Evolutionary conservation across 2,797 vertebrate genomes (phyloP).

Genomic region (Eospalax fontanierii): DNA sequence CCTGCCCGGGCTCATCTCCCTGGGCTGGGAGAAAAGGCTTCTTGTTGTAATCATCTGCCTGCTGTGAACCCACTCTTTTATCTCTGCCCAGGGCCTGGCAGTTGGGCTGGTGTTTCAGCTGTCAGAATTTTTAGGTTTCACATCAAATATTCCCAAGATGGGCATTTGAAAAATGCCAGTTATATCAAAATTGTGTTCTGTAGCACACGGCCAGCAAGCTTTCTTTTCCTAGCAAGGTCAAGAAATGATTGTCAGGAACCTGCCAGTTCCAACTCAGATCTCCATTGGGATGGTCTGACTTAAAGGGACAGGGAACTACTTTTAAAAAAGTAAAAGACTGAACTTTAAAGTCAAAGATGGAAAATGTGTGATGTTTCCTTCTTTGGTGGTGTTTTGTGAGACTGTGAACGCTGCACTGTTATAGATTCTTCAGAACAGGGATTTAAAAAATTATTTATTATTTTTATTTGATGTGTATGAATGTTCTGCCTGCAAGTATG

Average conservation of each 20-base stretch:
- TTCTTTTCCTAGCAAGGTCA: slow-evolving; percentile 15
- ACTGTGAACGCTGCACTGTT: neutral
- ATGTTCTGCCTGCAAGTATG: too few relatives aligned
- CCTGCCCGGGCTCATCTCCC: slow-evolving; percentile 51
- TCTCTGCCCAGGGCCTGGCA: slow-evolving; percentile 82
- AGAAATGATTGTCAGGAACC: slow-evolving; percentile 57
- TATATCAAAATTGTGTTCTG: slow-evolving; percentile 71
- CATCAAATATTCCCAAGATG: slow-evolving; percentile 76
- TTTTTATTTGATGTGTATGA: too few relatives aligned
- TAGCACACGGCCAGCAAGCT: slow-evolving; percentile 43
- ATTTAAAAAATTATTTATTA: too few relatives aligned
- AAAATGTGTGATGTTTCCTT: neutral
- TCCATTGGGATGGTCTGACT: slow-evolving; percentile 49
- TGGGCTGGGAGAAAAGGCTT: slow-evolving; percentile 67
- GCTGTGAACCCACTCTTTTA: slow-evolving; percentile 53
- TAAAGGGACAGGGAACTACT: slow-evolving; percentile 66
- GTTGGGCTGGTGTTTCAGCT: slow-evolving; percentile 64
- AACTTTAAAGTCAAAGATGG: slow-evolving; percentile 2
- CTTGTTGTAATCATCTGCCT: slow-evolving; percentile 73
- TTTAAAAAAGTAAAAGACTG: slow-evolving; percentile 1
- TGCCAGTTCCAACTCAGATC: slow-evolving; percentile 64
- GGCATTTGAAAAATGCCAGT: slow-evolving; percentile 81
- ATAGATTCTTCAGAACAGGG: neutral
- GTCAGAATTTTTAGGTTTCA: slow-evolving; percentile 79
- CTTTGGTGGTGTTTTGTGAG: neutral